These are phyloP conservation scores for Alloscopus bannaensis DNA, from an alignment of 2,888 invertebrate species.

Conservation along the genomic window DNA sequence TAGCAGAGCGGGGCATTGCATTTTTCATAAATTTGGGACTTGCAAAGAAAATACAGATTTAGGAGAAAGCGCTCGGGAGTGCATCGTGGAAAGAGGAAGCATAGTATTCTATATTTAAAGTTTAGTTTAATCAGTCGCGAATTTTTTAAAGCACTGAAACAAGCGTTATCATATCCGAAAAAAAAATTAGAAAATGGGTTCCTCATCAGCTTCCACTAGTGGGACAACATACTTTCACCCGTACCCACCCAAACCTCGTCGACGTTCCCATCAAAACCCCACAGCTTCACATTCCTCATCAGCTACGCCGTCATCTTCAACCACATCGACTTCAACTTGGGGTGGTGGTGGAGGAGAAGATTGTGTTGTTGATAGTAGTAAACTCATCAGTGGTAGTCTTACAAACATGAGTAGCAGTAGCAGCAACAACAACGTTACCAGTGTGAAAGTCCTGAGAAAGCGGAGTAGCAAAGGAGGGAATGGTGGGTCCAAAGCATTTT, in stretches of 20 bases:
- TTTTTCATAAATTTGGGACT: no score
- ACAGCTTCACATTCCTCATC: constrained; percentile 31
- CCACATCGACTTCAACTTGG: constrained; percentile 11
- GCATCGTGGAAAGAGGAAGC: no score
- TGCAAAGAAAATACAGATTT: no score
- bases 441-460: constrained; percentile 38
- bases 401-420: constrained; percentile 27
- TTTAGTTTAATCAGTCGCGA: no score
- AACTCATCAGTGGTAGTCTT: constrained; percentile 10
- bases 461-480: constrained; percentile 34
- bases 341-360: neutral
- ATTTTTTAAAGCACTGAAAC: no score
- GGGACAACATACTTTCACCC: constrained; percentile 57
- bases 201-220: constrained; percentile 61
- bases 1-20: no score
- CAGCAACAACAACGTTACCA: constrained; percentile 36
- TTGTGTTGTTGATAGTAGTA: constrained; percentile 17
- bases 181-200: constrained; percentile 62
- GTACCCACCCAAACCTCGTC: constrained; percentile 38
- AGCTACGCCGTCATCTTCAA: constrained; percentile 5
- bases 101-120: no score
- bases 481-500: constrained; percentile 60
- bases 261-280: constrained; percentile 31
- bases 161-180: no score
- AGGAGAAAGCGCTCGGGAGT: no score